phyloP scores from a whole-genome alignment of 2,888 invertebrate species.

The Deilephila porcellus region DNA sequence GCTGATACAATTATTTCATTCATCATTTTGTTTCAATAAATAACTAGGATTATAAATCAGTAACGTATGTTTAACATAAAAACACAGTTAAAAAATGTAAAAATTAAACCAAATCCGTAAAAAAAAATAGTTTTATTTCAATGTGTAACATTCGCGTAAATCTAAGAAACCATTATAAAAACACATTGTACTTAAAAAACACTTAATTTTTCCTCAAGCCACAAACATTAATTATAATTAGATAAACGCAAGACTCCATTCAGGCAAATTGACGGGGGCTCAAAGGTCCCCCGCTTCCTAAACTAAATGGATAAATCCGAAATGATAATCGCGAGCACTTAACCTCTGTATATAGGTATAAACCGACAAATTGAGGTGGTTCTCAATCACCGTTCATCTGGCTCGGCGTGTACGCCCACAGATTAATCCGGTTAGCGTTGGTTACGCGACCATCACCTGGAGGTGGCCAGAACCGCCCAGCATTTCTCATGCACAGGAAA shows the following conservation, averaged over 20 bases:
- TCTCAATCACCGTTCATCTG: constrained; percentile 51
- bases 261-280: constrained; percentile 13
- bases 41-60: no score
- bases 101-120: no score
- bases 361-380: constrained; percentile 46
- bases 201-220: not conserved
- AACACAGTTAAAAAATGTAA: no score
- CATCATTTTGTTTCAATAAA: no score
- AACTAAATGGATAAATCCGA: constrained; percentile 38
- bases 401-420: constrained; percentile 65
- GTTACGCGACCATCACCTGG: constrained; percentile 46
- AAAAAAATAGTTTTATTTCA: no score
- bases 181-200: not conserved
- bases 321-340: constrained; percentile 44
- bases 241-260: constrained; percentile 17
- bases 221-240: constrained; percentile 5
- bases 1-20: no score
- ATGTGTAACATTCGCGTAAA: no score
- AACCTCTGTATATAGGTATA: constrained; percentile 45
- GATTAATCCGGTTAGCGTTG: constrained; percentile 76
- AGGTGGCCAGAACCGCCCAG: constrained; percentile 26
- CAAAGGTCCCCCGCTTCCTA: constrained; percentile 29
- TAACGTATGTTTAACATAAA: not conserved
- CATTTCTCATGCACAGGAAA: constrained; percentile 17
- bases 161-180: no score